phyloP scores from a whole-genome alignment of 2,113 vertebrate species.

The Andinoacara biseriatus region DNA sequence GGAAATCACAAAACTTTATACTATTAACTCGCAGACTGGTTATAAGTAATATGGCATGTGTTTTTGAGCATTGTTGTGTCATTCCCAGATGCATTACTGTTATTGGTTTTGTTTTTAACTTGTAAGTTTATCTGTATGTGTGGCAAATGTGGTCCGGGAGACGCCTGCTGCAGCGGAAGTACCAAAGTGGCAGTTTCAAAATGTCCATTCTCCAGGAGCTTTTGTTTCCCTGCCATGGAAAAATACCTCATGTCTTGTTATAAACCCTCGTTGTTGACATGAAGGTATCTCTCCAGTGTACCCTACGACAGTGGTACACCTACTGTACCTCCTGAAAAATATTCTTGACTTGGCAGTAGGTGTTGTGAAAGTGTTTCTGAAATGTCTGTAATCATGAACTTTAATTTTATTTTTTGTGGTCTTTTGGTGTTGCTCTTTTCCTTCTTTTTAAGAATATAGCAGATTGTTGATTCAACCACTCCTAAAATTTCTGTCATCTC shows the following conservation, averaged over 20 bases:
- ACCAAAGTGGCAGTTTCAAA: no score
- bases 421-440: not conserved
- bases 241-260: not conserved
- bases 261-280: not conserved
- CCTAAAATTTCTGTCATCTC: not conserved
- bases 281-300: not conserved
- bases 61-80: no score
- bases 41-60: no score
- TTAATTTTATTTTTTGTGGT: not conserved
- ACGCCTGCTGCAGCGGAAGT: no score
- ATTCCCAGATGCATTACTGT: no score
- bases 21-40: no score
- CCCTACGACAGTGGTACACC: not conserved
- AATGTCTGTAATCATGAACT: not conserved
- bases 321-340: not conserved
- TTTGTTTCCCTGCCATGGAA: not conserved
- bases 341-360: not conserved
- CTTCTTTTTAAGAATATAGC: not conserved
- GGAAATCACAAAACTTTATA: no score
- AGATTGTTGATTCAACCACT: not conserved
- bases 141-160: no score
- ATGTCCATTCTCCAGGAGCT: not conserved
- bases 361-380: not conserved
- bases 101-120: no score
- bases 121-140: no score